These are phyloP conservation scores for Tenthredo amoena DNA, from an alignment of 2,888 invertebrate species.

Conservation along the genomic window DNA sequence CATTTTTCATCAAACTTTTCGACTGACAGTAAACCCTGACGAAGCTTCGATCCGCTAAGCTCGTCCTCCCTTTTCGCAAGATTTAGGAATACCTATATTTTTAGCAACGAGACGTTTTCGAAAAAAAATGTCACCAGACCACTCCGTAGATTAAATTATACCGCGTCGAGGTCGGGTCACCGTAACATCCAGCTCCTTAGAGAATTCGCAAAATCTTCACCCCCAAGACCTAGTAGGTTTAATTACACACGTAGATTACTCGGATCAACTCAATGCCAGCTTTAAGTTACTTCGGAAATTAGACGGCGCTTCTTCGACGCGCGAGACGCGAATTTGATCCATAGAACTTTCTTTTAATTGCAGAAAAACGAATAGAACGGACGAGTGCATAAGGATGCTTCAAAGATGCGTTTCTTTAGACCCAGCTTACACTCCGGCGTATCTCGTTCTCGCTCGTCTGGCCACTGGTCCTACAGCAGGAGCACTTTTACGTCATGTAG, in stretches of 20 bases:
- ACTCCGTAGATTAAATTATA: not conserved
- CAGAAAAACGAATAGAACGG: conserved; percentile 84
- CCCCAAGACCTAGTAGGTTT: not conserved
- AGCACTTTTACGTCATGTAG: conserved; percentile 82
- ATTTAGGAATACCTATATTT: not conserved
- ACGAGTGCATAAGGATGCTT: conserved; percentile 84
- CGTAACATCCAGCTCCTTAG: not conserved
- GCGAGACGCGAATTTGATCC: not conserved
- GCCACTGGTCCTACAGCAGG: conserved; percentile 81
- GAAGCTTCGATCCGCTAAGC: not conserved
- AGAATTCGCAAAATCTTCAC: not conserved
- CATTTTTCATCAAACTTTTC: conserved; percentile 22
- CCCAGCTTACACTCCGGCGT: conserved; percentile 85
- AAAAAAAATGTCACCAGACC: not conserved
- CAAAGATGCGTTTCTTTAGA: conserved; percentile 85
- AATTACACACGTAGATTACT: not conserved
- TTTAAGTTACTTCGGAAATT: not conserved
- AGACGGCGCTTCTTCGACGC: not conserved
- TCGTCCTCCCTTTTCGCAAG: not conserved
- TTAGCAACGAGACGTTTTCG: not conserved
- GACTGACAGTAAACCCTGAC: conserved; percentile 8
- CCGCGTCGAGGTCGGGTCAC: not conserved
- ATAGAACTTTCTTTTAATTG: conserved; percentile 61
- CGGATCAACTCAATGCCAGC: not conserved
- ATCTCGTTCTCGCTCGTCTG: conserved; percentile 84